phyloP scores from a whole-genome alignment of 2,797 vertebrate species.

The Arvicola amphibius region DNA sequence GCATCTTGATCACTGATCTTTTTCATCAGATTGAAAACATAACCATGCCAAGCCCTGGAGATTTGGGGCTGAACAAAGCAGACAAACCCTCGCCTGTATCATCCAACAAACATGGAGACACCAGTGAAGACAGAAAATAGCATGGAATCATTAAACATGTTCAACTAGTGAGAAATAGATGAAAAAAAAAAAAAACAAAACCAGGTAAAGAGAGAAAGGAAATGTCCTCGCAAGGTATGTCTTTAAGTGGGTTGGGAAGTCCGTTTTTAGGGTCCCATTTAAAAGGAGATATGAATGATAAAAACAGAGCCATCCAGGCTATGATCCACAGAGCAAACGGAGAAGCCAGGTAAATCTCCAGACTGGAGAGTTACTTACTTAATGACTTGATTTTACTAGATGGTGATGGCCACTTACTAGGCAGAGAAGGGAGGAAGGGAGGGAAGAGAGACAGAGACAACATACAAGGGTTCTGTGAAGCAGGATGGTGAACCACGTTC shows the following conservation, averaged over 20 bases:
- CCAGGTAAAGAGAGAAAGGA: not conserved
- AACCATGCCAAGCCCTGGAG: not conserved
- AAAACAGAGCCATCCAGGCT: not conserved
- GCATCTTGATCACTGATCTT: not conserved
- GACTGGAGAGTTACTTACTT: not conserved
- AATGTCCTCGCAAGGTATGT: not conserved
- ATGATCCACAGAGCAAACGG: not conserved
- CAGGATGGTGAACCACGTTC: not conserved
- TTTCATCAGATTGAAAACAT: not conserved
- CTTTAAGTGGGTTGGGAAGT: not conserved
- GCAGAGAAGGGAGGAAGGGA: not conserved
- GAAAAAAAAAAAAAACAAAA: not conserved
- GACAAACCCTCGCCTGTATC: not conserved
- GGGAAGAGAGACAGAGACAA: not conserved
- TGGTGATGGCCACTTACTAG: fast-evolving
- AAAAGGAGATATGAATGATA: not conserved
- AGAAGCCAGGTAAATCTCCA: not conserved
- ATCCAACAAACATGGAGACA: not conserved
- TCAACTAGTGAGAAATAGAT: not conserved
- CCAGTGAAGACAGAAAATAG: not conserved
- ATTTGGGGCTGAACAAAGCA: not conserved
- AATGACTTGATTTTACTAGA: not conserved
- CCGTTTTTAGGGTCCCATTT: not conserved
- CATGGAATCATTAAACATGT: not conserved
- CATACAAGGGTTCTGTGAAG: not conserved